Base-by-base conservation (phyloP, 1,140 invertebrate genomes). In the Trichonephila clavata region DNA sequence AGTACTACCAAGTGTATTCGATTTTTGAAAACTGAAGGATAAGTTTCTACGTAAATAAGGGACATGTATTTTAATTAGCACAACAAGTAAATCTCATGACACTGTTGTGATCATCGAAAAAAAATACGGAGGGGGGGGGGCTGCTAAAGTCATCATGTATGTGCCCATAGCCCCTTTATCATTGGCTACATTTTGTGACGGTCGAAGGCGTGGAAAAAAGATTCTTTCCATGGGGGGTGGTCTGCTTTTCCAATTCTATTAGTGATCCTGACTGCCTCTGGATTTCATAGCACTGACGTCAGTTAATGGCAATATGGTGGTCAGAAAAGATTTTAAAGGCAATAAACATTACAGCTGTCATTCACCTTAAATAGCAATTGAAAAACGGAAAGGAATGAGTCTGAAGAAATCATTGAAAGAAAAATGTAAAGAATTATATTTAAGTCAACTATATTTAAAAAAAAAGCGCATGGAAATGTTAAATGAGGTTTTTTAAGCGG, bases 171-270 rank as follows among this genome's bases (percentile, higher is more conserved):
- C 21, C 24, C 65, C 39, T 10, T n/a, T 39, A 81, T 81, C 89
- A 90, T 90, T 90, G 89, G 89, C 32, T 83, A 81, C 89, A 60
- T 81, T 60, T 61, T 61, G 59, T 81, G 50, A 57, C n/a, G 13
- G 59, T 43, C 57, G 89, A 81, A 81, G 43, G 68, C 59, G 89
- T 43, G 57, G 71, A 39, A 68, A 90, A 80, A 50, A 71, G 86
- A n/a, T 20, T 43, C 81, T n/a, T 83, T 83, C 60, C 20, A 81
- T 80, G 71, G 50, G 50, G 89, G 71, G 71, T 20, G 16, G 63
- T 43, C 57, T 90, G 60, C n/a, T 61, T 60, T 20, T 50, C 71
- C 24, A 90, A 61, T 81, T 90, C 68, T 81, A 90, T 80, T 90
- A 90, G 43, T 90, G 81, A 71, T 61, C 89, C 71, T 77, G 65